Evolutionary conservation across 2,888 invertebrate species (phyloP), one percentile per base, ranked within the genome.

Genomic region (Tetragnatha montana): DNA sequence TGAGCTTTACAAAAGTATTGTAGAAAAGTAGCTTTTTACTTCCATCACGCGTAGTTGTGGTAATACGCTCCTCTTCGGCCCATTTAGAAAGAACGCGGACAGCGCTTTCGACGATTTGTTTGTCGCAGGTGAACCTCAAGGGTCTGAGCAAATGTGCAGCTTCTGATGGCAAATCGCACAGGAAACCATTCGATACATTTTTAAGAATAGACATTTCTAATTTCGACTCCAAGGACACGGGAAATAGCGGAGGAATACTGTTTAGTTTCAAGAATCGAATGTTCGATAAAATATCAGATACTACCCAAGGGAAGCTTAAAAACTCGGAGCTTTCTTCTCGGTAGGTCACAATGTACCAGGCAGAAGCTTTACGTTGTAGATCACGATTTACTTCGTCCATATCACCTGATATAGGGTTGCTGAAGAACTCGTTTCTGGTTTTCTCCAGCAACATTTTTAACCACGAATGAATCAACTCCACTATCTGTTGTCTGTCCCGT

Each of bases 341-440:
- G 22, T 88, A 88, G 8, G 88, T 82, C 7, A 88, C 82, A 6
- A 88, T 8, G 51, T 88, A 88, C 88, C 88, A 88, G 0, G 88
- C 88, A 19, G 82, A 82, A 68, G 88, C 88, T 70, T 88, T 88
- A 14, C 69, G 21, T 0, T 49, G 22, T 0, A 88, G 35, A 35
- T 76, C 35, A 7, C 10, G 10, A 10, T 19, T 49, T 35, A 76
- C 35, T 17, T 76, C 51, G 6, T 70, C 14, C 2, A 47, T 47
- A 8, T n/a, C n/a, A 4, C 50, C 8, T 12, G 19, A 50, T 1
- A 2, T n/a, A 47, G 12, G 1, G n/a, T 81, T 81, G 21, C 19
- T n/a, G 22, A 69, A 75, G 70, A 89, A 89, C 35, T 68, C n/a
- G 50, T 70, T 81, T 21, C 68, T 75, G 8, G 82, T 80, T 22